Percentiles rank a stretch among this genome's conserved stretches.
phyloP scores from a whole-genome alignment of 2,113 vertebrate genomes.

The Xiphias gladius region DNA sequence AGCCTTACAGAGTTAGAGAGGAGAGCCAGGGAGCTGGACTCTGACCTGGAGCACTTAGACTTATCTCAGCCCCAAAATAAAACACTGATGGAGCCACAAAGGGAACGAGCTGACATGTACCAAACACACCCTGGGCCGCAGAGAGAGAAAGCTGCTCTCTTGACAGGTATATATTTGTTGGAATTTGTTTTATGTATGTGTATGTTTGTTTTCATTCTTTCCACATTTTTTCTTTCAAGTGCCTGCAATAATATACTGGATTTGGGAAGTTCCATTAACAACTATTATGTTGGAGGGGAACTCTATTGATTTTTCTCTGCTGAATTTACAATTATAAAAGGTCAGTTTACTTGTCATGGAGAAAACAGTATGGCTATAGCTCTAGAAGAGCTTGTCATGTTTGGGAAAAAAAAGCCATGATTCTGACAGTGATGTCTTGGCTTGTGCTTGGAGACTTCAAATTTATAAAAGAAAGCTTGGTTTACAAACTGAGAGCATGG shows the following conservation, averaged over 20 bases:
- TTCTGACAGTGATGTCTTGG: not conserved
- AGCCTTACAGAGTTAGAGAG: conserved; percentile 83
- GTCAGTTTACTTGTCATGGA: not conserved
- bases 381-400: not conserved
- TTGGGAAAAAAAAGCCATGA: not conserved
- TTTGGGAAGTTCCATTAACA: not conserved
- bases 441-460: not conserved
- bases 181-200: not conserved
- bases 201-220: not conserved
- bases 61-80: conserved; percentile 71
- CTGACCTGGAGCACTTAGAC: conserved; percentile 77
- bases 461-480: not conserved
- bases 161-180: conserved; percentile 62
- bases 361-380: not conserved
- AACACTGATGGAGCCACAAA: conserved; percentile 64
- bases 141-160: conserved; percentile 57
- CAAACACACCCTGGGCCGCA: conserved; percentile 79
- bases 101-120: conserved; percentile 71
- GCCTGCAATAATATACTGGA: not conserved
- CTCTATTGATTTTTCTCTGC: no score
- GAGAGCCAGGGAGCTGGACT: conserved; percentile 80
- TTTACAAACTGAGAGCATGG: no score
- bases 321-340: no score
- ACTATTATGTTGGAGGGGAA: no score
- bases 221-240: not conserved